Evolutionary conservation across 2,113 vertebrate species (phyloP).

Genomic region (Dromas ardeola): DNA sequence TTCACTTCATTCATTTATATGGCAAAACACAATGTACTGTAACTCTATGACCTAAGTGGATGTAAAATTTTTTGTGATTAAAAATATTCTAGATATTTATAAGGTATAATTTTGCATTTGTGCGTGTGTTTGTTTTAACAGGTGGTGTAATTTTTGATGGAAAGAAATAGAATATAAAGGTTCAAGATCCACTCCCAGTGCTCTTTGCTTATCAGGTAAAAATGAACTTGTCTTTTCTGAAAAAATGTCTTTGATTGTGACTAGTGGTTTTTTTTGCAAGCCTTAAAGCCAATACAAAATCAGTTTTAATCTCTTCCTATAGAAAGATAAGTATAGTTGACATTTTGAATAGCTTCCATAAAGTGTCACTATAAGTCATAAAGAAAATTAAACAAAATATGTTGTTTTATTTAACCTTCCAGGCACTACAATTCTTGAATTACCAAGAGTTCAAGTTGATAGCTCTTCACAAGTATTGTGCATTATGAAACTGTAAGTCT

Average conservation of each 20-base stretch:
- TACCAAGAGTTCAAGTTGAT: background rate
- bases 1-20: background rate
- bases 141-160: background rate
- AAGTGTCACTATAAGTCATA: background rate
- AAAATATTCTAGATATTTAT: background rate
- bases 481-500: background rate
- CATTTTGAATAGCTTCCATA: background rate
- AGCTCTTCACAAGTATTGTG: background rate
- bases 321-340: background rate
- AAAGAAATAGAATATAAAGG: background rate
- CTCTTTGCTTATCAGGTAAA: background rate
- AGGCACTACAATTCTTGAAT: background rate
- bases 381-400: background rate
- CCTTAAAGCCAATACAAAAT: background rate
- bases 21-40: background rate
- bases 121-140: background rate
- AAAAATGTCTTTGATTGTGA: background rate
- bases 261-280: background rate
- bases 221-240: background rate
- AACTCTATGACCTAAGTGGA: background rate
- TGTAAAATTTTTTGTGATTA: background rate
- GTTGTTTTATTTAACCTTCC: background rate
- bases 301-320: background rate
- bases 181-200: background rate
- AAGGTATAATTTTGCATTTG: background rate